phyloP scores from a whole-genome alignment of 2,797 vertebrate genomes.

The Heliangelus exortis region DNA sequence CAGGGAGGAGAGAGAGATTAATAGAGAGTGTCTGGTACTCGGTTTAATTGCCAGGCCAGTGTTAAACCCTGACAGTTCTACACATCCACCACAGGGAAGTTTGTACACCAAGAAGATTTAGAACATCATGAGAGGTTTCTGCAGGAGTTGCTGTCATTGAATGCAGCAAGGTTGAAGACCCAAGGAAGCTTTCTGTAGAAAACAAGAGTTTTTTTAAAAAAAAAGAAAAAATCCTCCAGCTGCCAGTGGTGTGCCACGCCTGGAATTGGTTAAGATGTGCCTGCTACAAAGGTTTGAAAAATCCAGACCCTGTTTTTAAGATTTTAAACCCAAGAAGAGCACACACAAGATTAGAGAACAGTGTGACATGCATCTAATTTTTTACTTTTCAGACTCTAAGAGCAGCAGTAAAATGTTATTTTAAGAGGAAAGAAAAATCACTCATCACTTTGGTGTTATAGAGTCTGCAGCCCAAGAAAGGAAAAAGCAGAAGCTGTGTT shows the following conservation, averaged over 20 bases:
- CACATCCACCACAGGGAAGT: neutral
- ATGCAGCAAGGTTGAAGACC: neutral
- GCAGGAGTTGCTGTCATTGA: neutral
- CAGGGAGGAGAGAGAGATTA: too few relatives aligned
- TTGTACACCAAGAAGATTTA: neutral
- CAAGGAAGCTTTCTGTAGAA: neutral
- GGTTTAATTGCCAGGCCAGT: too few relatives aligned
- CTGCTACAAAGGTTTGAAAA: neutral
- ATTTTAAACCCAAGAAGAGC: neutral
- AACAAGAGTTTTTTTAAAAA: neutral
- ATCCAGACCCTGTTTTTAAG: neutral
- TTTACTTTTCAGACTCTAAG: neutral
- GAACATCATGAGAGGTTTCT: neutral
- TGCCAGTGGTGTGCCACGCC: neutral
- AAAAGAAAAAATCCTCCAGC: neutral
- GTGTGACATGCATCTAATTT: neutral
- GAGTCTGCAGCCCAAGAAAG: neutral
- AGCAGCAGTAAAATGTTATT: neutral
- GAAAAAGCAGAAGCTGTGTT: neutral
- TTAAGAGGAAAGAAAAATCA: neutral
- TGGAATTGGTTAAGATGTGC: neutral
- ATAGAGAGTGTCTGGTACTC: too few relatives aligned
- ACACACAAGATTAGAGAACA: neutral
- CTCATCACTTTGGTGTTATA: neutral
- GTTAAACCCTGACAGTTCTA: too few relatives aligned